Percentiles rank a stretch among this genome's conserved stretches.
These are phyloP conservation scores for Cristatella mucedo DNA, from an alignment of 2,888 invertebrate genomes.

Conservation along the genomic window DNA sequence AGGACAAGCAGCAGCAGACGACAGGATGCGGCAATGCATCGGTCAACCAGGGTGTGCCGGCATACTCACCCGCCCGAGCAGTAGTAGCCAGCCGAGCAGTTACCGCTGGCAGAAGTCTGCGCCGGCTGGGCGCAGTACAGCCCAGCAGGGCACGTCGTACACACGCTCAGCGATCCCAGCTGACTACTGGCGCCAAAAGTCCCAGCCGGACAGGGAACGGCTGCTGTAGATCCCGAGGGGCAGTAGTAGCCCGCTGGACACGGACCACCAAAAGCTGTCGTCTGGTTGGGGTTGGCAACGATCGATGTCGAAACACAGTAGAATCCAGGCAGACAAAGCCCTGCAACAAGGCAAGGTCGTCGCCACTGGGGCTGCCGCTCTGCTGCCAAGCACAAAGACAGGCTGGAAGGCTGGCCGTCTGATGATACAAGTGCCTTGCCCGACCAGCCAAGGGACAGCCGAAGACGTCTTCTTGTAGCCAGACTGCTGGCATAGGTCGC, in stretches of 20 bases:
- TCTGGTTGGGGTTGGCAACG: constrained; percentile 17
- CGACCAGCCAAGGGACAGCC: too few relatives aligned
- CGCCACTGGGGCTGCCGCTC: too few relatives aligned
- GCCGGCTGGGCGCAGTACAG: constrained; percentile 26
- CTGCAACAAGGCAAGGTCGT: too few relatives aligned
- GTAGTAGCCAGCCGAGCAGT: constrained; percentile 28
- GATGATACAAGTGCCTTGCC: too few relatives aligned
- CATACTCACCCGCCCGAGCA: constrained; percentile 21
- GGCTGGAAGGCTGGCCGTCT: too few relatives aligned
- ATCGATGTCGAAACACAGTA: constrained; percentile 24
- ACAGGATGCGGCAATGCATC: too few relatives aligned
- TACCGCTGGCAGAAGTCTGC: constrained; percentile 21
- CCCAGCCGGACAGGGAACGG: constrained; percentile 28
- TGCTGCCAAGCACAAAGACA: too few relatives aligned
- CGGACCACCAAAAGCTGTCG: constrained; percentile 18
- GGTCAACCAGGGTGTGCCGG: too few relatives aligned
- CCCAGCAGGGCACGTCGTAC: constrained; percentile 29
- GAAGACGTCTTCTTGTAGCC: too few relatives aligned
- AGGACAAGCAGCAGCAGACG: too few relatives aligned
- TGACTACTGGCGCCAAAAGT: constrained; percentile 24
- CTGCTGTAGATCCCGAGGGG: constrained; percentile 18
- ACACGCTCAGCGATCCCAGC: constrained; percentile 24
- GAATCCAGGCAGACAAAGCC: constrained; percentile 13
- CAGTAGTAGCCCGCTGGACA: constrained; percentile 31
- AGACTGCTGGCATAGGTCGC: too few relatives aligned